Evolutionary conservation across 2,113 vertebrate species (phyloP).

Genomic region (Glaucomys volans): DNA sequence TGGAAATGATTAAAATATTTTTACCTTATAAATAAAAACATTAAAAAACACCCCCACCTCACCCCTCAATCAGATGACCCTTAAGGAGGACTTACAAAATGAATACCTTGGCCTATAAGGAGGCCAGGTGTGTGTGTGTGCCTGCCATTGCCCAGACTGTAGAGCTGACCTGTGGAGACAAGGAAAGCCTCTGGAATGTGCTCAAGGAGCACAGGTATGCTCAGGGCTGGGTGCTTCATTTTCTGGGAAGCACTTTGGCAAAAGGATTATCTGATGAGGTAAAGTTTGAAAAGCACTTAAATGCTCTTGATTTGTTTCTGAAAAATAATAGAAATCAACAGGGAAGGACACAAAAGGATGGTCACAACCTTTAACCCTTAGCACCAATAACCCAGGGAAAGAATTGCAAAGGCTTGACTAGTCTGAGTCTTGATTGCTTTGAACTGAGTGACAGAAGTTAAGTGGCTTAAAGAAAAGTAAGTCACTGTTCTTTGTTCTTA

Average conservation of each 20-base stretch:
- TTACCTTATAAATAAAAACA: neutral
- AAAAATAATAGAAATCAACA: neutral
- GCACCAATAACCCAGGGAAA: neutral
- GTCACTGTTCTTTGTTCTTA: neutral
- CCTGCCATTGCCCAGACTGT: accelerated
- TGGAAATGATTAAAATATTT: neutral
- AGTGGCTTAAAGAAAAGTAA: neutral
- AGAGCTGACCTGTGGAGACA: neutral
- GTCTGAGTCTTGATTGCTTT: neutral
- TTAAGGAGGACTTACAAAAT: neutral
- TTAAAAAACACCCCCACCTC: neutral
- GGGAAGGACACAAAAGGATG: accelerated
- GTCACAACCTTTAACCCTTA: neutral
- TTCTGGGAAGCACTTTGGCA: neutral
- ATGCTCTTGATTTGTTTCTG: neutral
- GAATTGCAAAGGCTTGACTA: neutral
- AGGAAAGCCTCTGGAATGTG: accelerated
- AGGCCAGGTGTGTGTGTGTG: accelerated
- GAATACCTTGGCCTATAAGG: neutral
- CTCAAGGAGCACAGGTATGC: accelerated
- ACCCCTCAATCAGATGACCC: neutral
- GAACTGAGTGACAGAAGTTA: neutral
- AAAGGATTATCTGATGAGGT: neutral
- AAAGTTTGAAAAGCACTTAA: neutral
- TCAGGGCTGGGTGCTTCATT: neutral